Percentiles rank a stretch among this genome's conserved stretches.
phyloP scores from a whole-genome alignment of 2,113 vertebrate genomes.

The Rynchops niger region DNA sequence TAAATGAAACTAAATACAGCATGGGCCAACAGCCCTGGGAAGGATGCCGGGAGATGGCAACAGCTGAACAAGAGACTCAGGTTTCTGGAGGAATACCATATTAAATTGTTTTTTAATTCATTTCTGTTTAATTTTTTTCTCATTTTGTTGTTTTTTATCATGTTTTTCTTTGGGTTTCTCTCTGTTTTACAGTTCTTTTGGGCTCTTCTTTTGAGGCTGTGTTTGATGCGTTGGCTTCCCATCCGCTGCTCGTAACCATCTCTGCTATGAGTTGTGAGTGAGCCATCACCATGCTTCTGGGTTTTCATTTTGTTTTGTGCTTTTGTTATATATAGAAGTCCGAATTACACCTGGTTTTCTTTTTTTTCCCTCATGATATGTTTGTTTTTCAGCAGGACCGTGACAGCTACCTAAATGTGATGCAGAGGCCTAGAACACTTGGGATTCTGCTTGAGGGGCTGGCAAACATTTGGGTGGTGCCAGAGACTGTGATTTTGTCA shows the following conservation, averaged over 20 bases:
- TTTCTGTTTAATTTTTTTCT: constrained; percentile 60
- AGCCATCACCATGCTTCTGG: constrained; percentile 73
- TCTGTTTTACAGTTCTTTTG: constrained; percentile 91
- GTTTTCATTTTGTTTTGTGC: constrained; percentile 65
- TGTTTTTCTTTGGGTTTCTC: constrained; percentile 79
- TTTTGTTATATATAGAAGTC: constrained; percentile 59
- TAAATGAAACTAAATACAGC: not conserved
- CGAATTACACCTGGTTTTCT: constrained; percentile 31
- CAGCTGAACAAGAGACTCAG: not conserved
- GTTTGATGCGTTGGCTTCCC: constrained; percentile 84
- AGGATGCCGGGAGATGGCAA: not conserved
- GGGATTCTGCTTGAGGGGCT: not conserved
- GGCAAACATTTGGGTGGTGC: constrained; percentile 1
- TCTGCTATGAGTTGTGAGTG: constrained; percentile 85
- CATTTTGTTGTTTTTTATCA: constrained; percentile 71
- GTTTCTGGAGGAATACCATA: not conserved
- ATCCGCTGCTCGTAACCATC: constrained; percentile 77
- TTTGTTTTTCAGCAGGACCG: constrained; percentile 47
- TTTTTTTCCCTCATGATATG: constrained; percentile 35
- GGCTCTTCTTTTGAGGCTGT: constrained; percentile 83
- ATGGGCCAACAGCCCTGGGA: not conserved
- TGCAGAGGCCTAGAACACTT: not conserved
- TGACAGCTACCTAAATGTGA: constrained; percentile 14
- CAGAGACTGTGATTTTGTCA: not conserved
- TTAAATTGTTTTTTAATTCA: constrained; percentile 49